These are phyloP conservation scores for Eueremaeus valkanovi DNA, from an alignment of 2,888 invertebrate genomes.

Conservation along the genomic window DNA sequence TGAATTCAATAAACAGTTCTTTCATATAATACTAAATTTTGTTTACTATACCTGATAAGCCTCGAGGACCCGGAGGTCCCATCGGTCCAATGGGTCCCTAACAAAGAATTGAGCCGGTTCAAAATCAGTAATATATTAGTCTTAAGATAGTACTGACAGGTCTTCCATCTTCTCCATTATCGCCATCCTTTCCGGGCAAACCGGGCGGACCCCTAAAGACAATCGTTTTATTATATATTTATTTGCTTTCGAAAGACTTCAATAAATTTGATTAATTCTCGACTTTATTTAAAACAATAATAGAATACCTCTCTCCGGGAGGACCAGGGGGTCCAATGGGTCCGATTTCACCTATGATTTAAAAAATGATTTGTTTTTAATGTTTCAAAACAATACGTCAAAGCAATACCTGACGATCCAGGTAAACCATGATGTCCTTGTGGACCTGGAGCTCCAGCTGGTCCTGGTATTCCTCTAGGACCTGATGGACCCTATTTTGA, in stretches of 20 bases:
- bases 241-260: too few species aligned
- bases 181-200: slow-evolving; percentile 59
- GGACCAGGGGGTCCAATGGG: slow-evolving; percentile 50
- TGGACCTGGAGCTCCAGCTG: slow-evolving; percentile 67
- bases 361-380: too few species aligned
- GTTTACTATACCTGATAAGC: slow-evolving; percentile 59
- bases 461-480: slow-evolving; percentile 68
- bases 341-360: slow-evolving; percentile 44
- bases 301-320: slow-evolving; percentile 50
- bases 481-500: slow-evolving; percentile 57
- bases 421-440: slow-evolving; percentile 58
- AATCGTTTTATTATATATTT: not conserved
- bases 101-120: too few species aligned
- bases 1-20: too few species aligned
- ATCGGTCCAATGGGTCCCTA: slow-evolving; percentile 28
- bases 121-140: too few species aligned
- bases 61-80: slow-evolving; percentile 61
- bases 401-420: slow-evolving; percentile 27
- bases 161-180: slow-evolving; percentile 57
- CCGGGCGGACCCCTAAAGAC: slow-evolving; percentile 54
- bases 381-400: too few species aligned
- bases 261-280: too few species aligned
- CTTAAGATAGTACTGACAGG: slow-evolving; percentile 58
- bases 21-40: not conserved
- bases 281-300: too few species aligned